Evolutionary conservation across 2,797 vertebrate genomes (phyloP), one percentile per base, ranked within the genome.

Genomic region (Premnoplex brunnescens): DNA sequence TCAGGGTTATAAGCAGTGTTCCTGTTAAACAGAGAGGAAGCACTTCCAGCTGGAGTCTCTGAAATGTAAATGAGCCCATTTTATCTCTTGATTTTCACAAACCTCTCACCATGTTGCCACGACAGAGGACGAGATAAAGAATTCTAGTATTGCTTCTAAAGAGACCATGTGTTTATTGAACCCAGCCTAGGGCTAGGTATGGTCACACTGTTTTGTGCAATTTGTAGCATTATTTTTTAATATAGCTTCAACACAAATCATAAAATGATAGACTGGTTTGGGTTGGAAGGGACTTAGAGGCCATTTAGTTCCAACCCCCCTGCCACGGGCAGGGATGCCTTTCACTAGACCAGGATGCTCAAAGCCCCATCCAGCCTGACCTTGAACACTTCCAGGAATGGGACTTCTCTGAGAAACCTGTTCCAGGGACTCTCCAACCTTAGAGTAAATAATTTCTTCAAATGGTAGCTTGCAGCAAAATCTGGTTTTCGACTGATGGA

Each of bases 61-160:
- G 91, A 96, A 96, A 96, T 95, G 79, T 78, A 96, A 95, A 96
- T 91, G 58, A 95, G 39, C 32, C 26, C 32, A 41, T 93, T 91
- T 94, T 91, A 93, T 89, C 79, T 51, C 79, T 89, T 78, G 64
- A 89, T 91, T 91, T 93, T 91, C 91, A 91, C 93, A 95, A 93
- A 95, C 39, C 58, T 95, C 85, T 89, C 89, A 80, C 62, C 51
- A 62, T 36, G 58, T 78, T 92, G 28, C 76, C 76, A 52, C 75
- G 88, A 75, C 54, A 78, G 78, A 91, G 80, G 48, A 88, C 20
- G 39, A 84, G 78, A 72, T 80, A 83, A 89, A 91, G 48, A 88
- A 80, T 89, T 75, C 76, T 68, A 44, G 37, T 72, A 34, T 80
- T 8, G 3, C 54, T 96, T 93, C 75, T 64, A 88, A 83, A 91